Conservation (phyloP, 2,888 invertebrate genomes). For the Didymodactylos carnosus region DNA sequence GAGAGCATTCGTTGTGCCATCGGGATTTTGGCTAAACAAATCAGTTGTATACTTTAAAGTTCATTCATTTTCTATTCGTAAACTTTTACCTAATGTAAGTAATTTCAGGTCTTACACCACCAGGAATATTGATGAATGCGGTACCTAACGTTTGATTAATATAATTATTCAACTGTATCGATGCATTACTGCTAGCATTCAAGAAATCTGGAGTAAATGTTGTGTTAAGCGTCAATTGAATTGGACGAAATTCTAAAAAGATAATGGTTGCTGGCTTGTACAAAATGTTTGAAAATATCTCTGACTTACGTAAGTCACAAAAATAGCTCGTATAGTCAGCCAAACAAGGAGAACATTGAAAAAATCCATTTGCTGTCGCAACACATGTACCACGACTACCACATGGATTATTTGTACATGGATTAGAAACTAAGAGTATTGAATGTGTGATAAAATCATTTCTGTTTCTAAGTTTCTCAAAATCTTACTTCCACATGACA, state of each 20-base stretch:
- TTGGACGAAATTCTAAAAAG: background rate
- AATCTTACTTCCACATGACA: background rate
- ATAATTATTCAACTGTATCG: background rate
- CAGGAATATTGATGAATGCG: background rate
- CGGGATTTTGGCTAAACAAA: background rate
- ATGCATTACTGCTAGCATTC: background rate
- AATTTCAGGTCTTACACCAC: background rate
- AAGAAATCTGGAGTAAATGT: background rate
- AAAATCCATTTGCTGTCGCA: background rate
- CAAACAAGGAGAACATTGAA: background rate
- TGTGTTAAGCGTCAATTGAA: background rate
- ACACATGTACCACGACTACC: conserved; percentile 7
- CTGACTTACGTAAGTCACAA: background rate
- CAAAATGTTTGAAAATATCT: background rate
- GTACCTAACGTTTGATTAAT: background rate
- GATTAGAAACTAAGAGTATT: background rate
- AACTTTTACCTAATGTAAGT: background rate
- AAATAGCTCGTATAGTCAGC: background rate
- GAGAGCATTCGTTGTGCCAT: background rate
- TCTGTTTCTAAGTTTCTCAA: too few relatives aligned
- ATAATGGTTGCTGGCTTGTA: too few relatives aligned
- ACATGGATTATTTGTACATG: conserved; percentile 10
- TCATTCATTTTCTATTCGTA: background rate
- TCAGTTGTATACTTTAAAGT: background rate
- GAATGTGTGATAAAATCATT: background rate